Base-by-base conservation (phyloP, 2,888 invertebrate species). In the Sabatieria punctata region DNA sequence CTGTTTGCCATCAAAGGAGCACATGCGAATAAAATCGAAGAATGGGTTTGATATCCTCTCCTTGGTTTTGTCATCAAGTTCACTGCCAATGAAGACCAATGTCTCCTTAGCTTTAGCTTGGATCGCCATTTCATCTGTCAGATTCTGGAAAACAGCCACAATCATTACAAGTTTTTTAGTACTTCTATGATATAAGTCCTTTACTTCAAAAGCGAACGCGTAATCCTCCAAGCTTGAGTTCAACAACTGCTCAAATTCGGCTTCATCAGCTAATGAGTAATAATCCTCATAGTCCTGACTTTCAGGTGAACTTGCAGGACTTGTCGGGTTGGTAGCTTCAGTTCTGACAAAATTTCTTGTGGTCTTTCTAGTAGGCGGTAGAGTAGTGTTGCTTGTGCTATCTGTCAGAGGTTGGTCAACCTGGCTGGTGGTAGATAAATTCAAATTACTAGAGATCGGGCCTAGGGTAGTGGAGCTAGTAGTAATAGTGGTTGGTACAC, bases 351-450 rank as follows among this genome's bases (percentile, higher is more conserved):
- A n/a, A 37, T 11, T 37, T 8, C 15, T 37, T 6, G 37, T 37
- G 18, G 37, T 18, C 8, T 8, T 30, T 11, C 8, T 30, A 30
- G 30, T 30, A 30, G 30, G 6, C 49, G 37, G 55, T 74, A 71
- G 0, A 68, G 46, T 51, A 65, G 65, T 39, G 73, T 67, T 11
- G 73, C 72, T 53, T 72, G 72, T 53, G 70, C 63, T 44, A 71
- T 62, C 2, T 68, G 69, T 1, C 71, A 69, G 2, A 68, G 64
- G 6, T 71, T 68, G 44, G 71, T 65, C 0, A 71, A 69, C 2
- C 69, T 68, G 24, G 47, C 39, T 18, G 24, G 25, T 21, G n/a
- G 33, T 51, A 4, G 56, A 51, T 42, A 51, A 54, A 4, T 45
- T 24, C 35, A 27, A 25, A 4, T 4, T 36, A 15, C 36, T 38